Percentiles rank a stretch among this genome's conserved stretches.
phyloP scores from a whole-genome alignment of 2,888 invertebrate species.

The Dynastes hyllus region DNA sequence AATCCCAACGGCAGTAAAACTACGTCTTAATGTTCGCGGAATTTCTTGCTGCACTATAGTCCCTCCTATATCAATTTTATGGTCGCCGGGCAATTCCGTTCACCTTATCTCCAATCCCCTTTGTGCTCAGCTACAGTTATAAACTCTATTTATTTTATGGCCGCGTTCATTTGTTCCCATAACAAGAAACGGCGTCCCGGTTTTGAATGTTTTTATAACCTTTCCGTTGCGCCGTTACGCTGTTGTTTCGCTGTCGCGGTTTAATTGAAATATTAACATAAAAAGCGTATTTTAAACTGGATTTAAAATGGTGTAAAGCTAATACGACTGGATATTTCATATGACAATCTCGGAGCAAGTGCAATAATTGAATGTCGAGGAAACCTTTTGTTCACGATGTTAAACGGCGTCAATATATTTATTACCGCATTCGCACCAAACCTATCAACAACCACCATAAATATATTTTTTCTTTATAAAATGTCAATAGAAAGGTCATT shows the following conservation, averaged over 20 bases:
- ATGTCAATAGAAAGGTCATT: too few relatives aligned
- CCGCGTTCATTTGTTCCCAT: conserved; percentile 38
- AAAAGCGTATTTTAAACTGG: neutral
- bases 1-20: conserved; percentile 38
- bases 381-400: neutral
- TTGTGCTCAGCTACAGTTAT: conserved; percentile 37
- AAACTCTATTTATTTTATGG: conserved; percentile 46
- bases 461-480: too few relatives aligned
- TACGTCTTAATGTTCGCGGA: conserved; percentile 46
- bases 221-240: neutral
- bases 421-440: too few relatives aligned
- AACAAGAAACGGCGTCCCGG: conserved; percentile 17
- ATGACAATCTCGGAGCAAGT: neutral
- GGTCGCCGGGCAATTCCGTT: conserved; percentile 32
- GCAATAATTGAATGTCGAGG: neutral
- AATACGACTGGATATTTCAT: neutral
- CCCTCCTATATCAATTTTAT: conserved; percentile 46
- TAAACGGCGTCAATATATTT: too few relatives aligned
- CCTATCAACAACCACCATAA: too few relatives aligned
- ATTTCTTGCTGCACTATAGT: conserved; percentile 44
- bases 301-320: neutral
- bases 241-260: neutral
- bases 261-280: conserved; percentile 2
- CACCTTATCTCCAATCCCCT: conserved; percentile 38
- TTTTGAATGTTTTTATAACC: conserved; percentile 19